Evolutionary conservation across 2,797 vertebrate genomes (phyloP), one percentile per base, ranked within the genome.

Genomic region (Rallus crepitans): DNA sequence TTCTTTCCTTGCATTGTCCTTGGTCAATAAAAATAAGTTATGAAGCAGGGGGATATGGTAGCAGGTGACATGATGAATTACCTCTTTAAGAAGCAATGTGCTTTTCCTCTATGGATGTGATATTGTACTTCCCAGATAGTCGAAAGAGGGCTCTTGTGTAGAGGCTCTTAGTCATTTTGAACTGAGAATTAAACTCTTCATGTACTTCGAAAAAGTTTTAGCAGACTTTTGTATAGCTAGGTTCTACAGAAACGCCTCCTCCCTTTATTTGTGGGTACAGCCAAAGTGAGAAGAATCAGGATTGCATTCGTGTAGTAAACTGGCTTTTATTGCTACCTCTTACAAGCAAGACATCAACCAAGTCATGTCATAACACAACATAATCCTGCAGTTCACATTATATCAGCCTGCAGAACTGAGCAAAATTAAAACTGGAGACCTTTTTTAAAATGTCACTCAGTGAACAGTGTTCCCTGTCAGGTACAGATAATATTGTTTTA

Each of bases 1-100:
- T 91, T 83, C 77, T 87, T 93, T 71, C 59, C 48, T 42, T 88
- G 23, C 59, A 69, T 85, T 93, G 92, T 91, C 92, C 95, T 96
- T 96, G 77, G 82, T 90, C 94, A 93, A 95, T 96, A 96, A 94
- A 97, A 92, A 66, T 90, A 90, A 90, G 84, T 94, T 94, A 93
- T 86, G 89, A 78, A 91, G 76, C 76, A 61, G 50, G 72, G 48
- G 37, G 31, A 86, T 83, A 59, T 64, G 73, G 65, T 56, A 79
- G 87, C n/a, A 79, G 66, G 28, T 88, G 87, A 63, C 52, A 72
- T 88, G 91, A 95, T 90, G 56, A 79, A 94, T 96, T 90, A 48
- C 24, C 80, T 90, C 87, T 94, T 84, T 78, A 82, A 89, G 68
- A 87, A 89, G 56, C 0, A 0, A 83, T 95, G 77, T 86, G 59